phyloP scores from a whole-genome alignment of 2,113 vertebrate genomes.

The Osmerus eperlanus region DNA sequence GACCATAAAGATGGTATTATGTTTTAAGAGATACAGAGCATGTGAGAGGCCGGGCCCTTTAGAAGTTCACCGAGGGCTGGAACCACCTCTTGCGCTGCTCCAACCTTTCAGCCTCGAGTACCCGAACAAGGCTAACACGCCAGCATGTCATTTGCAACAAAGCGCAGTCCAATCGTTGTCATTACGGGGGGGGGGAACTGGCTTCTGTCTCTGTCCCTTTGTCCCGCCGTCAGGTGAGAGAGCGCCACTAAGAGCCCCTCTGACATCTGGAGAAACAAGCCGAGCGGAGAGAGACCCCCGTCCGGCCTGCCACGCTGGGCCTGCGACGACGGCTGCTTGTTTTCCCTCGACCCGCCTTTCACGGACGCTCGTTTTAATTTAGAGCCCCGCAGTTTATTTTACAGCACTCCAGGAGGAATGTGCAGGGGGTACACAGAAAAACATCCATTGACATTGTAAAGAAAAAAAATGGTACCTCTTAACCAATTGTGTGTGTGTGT shows the following conservation, averaged over 20 bases:
- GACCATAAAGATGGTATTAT: constrained; percentile 39
- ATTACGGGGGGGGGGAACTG: neutral
- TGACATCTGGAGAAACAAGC: constrained; percentile 62
- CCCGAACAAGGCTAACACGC: too few relatives aligned
- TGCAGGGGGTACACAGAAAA: constrained; percentile 36
- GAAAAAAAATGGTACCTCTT: constrained; percentile 42
- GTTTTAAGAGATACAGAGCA: constrained; percentile 25
- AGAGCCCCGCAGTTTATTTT: constrained; percentile 58
- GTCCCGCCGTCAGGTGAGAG: neutral
- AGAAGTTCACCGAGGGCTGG: too few relatives aligned
- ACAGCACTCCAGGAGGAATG: constrained; percentile 62
- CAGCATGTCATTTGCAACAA: neutral
- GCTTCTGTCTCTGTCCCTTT: neutral
- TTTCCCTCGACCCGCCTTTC: constrained; percentile 48
- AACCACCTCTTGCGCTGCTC: too few relatives aligned
- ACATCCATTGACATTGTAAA: constrained; percentile 33
- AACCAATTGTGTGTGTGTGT: neutral
- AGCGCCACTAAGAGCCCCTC: constrained; percentile 12
- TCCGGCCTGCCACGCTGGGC: constrained; percentile 34
- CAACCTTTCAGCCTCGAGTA: too few relatives aligned
- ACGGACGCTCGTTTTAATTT: constrained; percentile 40
- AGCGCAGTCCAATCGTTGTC: neutral
- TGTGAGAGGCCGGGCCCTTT: too few relatives aligned
- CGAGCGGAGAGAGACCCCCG: neutral
- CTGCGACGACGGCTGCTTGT: constrained; percentile 46